These are phyloP conservation scores for Metridium senile DNA, from an alignment of 92 coral and sea anemone genomes.

Conservation along the genomic window DNA sequence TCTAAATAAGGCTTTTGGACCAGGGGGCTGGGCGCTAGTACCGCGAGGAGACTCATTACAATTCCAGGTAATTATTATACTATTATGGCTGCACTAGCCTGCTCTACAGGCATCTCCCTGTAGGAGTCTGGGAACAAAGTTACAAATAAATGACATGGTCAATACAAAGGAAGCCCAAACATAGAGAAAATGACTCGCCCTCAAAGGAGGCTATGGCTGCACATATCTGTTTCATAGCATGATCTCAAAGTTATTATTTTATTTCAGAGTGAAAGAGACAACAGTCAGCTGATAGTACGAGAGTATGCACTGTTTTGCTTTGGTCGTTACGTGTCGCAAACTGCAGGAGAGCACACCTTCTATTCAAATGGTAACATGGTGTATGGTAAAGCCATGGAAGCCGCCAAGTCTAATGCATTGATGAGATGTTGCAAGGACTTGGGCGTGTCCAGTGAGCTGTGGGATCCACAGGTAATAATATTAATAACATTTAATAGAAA, in stretches of 20 bases:
- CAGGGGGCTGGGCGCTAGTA: slow-evolving; percentile 98
- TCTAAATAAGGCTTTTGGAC: slow-evolving; percentile 92
- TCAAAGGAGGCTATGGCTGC: no score
- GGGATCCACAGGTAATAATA: slow-evolving; percentile 99
- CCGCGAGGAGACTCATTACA: slow-evolving; percentile 99
- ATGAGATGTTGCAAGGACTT: slow-evolving; percentile 99
- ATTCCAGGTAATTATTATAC: slow-evolving; percentile 89
- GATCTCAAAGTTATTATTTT: no score
- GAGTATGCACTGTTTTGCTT: slow-evolving; percentile 96
- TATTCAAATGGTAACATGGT: slow-evolving; percentile 90
- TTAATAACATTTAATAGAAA: no score
- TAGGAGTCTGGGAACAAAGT: no score
- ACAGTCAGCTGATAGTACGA: slow-evolving; percentile 93
- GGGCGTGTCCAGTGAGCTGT: slow-evolving; percentile 97
- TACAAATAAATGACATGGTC: no score
- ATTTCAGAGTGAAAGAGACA: slow-evolving; percentile 87
- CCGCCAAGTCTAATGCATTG: slow-evolving; percentile 96
- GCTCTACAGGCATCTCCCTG: no score
- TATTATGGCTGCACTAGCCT: no score
- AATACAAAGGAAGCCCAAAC: no score
- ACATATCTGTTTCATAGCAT: no score
- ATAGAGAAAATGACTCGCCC: no score
- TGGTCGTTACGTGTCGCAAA: slow-evolving; percentile 94
- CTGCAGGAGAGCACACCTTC: slow-evolving; percentile 97
- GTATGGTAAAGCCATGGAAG: slow-evolving; percentile 98